phyloP scores from a whole-genome alignment of 2,113 vertebrate species.

The Upupa epops region DNA sequence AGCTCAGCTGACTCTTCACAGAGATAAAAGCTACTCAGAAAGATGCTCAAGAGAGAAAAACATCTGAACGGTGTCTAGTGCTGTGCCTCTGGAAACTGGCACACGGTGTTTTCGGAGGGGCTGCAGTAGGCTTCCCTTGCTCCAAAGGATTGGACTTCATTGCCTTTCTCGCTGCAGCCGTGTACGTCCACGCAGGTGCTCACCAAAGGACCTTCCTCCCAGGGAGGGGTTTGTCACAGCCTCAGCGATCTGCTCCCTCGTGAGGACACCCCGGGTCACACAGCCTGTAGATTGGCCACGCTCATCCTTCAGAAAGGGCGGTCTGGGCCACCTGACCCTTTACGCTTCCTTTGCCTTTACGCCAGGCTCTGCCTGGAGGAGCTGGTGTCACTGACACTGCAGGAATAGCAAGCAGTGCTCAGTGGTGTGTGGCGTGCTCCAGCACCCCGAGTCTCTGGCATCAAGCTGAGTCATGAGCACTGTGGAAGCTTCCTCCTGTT shows the following conservation, averaged over 20 bases:
- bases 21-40: slow-evolving; percentile 27
- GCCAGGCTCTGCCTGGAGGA: too few relatives aligned
- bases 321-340: too few relatives aligned
- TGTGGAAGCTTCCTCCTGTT: not conserved
- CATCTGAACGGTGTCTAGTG: not conserved
- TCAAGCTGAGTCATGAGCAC: not conserved
- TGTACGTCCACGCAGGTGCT: too few relatives aligned
- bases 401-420: not conserved
- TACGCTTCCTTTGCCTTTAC: too few relatives aligned
- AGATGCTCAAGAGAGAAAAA: not conserved
- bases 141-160: not conserved
- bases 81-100: not conserved
- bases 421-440: not conserved
- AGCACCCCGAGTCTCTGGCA: not conserved
- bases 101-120: not conserved
- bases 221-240: not conserved
- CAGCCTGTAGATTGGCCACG: too few relatives aligned
- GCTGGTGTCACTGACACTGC: not conserved
- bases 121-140: not conserved
- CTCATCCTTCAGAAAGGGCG: not conserved
- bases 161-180: not conserved
- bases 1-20: not conserved
- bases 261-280: not conserved
- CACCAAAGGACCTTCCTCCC: too few relatives aligned
- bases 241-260: not conserved